A percentile compares a stretch with the other conserved stretches of the same genome.
Evolutionary conservation across 92 coral and sea anemone genomes (phyloP).

Genomic region (Desmophyllum pertusum): DNA sequence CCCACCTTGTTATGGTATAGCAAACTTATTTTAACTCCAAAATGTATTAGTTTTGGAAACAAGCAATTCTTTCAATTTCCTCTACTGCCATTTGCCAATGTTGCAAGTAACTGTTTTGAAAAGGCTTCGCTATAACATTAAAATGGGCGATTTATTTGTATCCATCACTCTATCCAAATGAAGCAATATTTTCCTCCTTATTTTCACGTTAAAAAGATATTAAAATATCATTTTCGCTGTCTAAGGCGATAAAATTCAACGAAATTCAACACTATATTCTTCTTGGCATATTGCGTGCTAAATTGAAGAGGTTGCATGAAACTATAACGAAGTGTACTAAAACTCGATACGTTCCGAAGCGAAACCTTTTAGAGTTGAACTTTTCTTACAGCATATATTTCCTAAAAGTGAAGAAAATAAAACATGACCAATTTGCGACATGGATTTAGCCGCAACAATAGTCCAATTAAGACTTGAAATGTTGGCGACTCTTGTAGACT

Average conservation of each 20-base stretch:
- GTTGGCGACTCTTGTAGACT: slow-evolving; percentile 26
- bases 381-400: not conserved
- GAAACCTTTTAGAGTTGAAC: not conserved
- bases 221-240: slow-evolving; percentile 51
- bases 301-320: not conserved
- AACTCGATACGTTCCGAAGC: slow-evolving; percentile 11
- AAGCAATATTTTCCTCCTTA: slow-evolving; percentile 40
- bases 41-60: slow-evolving; percentile 81
- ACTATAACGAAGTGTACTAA: not conserved
- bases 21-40: slow-evolving; percentile 59
- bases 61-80: slow-evolving; percentile 85
- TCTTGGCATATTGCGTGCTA: not conserved
- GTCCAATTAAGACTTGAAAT: slow-evolving; percentile 34
- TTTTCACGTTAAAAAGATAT: slow-evolving; percentile 43
- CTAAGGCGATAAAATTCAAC: slow-evolving; percentile 33
- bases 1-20: slow-evolving; percentile 45
- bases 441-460: slow-evolving; percentile 28
- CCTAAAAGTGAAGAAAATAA: not conserved
- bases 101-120: slow-evolving; percentile 78
- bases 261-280: slow-evolving; percentile 16
- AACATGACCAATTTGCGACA: slow-evolving; percentile 20
- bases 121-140: slow-evolving; percentile 44
- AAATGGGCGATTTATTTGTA: slow-evolving; percentile 47
- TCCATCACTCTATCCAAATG: slow-evolving; percentile 42
- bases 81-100: slow-evolving; percentile 61